Evolutionary conservation across 1,140 invertebrate genomes (phyloP), one percentile per base, ranked within the genome.

Genomic region (Rhynchophorus ferrugineus): DNA sequence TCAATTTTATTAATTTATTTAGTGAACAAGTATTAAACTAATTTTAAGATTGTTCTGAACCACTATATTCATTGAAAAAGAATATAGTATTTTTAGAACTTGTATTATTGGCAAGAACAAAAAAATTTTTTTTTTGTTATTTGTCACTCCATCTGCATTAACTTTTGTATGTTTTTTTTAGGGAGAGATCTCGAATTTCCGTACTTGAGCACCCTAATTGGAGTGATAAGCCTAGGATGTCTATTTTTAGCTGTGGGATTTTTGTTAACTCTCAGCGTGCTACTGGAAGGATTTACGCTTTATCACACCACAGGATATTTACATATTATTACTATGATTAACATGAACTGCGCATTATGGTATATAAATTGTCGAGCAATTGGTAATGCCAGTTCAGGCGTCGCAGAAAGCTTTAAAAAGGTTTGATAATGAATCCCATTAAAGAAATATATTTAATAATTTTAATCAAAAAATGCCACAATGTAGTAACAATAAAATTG

Each of bases 321-420:
- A 48, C 79, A 81, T 51, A 79, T 81, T 21, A 77, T 80, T 18
- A 79, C 73, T 1, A 81, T 79, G 76, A 77, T 80, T 36, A 80
- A 81, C 52, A 80, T 80, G 78, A 79, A 79, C 55, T 78, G 76
- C 47, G 77, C 79, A 2, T 68, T 81, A 3, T 80, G 78, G 78
- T 80, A 78, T 57, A 80, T 81, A 17, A 81, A 80, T 60, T 80
- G 77, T 57, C 71, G 74, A 62, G 79, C 72, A 3, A 78, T 81
- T 49, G 78, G 77, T 53, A 74, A 76, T 36, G 79, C 78, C 0
- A 69, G 68, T 49, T 58, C 52, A 36, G 60, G 57, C 8, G 52
- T 69, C 13, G 68, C 68, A 7, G 59, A 67, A 13, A 67, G 61
- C 58, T 68, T 70, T 54, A 61, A 64, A 49, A 39, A 59, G 51